phyloP scores from a whole-genome alignment of 2,888 invertebrate genomes.

The Nephrotoma guestfalica region DNA sequence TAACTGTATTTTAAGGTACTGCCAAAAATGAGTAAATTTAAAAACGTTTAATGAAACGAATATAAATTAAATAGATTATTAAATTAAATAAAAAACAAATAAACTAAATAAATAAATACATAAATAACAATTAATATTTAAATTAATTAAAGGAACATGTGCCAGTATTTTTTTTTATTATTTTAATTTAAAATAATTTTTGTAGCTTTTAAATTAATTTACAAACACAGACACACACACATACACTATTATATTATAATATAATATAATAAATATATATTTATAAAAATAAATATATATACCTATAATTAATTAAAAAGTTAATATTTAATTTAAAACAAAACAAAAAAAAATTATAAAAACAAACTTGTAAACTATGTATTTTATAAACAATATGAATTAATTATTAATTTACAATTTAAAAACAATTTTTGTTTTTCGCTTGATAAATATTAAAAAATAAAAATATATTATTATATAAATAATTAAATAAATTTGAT shows the following conservation, averaged over 20 bases:
- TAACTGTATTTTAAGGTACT: background rate
- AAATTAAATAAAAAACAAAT: background rate
- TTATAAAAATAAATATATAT: background rate
- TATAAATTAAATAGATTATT: background rate
- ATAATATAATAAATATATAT: background rate
- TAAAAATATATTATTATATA: background rate
- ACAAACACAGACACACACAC: background rate
- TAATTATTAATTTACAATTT: background rate
- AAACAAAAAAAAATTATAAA: background rate
- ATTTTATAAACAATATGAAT: conserved; percentile 1
- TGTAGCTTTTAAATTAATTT: background rate
- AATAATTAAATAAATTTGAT: background rate
- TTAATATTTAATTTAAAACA: background rate
- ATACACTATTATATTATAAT: background rate
- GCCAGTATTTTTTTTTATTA: conserved; percentile 1
- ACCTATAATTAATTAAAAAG: background rate
- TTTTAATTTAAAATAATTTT: background rate
- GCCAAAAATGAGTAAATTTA: background rate
- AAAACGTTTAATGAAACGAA: background rate
- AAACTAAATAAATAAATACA: background rate
- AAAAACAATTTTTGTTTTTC: background rate
- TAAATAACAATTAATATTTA: background rate
- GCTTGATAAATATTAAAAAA: background rate
- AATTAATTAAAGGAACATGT: conserved; percentile 4
- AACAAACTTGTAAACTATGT: conserved; percentile 1